These are phyloP conservation scores for Metallyticus violacea DNA, from an alignment of 2,888 invertebrate genomes.

Conservation along the genomic window DNA sequence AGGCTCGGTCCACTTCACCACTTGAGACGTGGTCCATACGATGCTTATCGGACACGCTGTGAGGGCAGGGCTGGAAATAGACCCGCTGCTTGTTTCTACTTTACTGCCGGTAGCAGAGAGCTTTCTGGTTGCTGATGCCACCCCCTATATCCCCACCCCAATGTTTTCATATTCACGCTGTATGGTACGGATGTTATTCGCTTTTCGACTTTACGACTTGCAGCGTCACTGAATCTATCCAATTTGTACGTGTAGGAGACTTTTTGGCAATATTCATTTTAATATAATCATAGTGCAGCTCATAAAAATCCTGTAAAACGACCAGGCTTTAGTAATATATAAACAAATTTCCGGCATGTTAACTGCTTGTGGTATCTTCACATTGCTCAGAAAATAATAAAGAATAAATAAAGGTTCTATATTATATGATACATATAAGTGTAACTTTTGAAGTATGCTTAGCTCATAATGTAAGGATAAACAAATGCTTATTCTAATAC, in stretches of 20 bases:
- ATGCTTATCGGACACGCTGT: conserved; percentile 5
- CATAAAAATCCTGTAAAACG: not conserved
- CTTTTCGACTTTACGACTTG: not conserved
- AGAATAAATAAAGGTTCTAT: no score
- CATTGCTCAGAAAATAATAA: no score
- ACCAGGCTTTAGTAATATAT: not conserved
- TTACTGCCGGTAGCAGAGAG: not conserved
- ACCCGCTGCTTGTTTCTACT: not conserved
- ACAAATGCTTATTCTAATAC: no score
- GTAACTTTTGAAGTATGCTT: no score
- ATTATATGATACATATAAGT: no score
- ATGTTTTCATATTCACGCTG: not conserved
- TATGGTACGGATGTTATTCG: no score
- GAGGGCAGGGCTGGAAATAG: not conserved
- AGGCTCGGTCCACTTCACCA: not conserved
- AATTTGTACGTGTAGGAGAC: not conserved
- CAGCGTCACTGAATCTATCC: not conserved
- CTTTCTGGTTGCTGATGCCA: not conserved
- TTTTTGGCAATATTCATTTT: not conserved
- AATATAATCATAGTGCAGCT: not conserved
- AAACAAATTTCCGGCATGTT: no score
- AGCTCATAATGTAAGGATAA: no score
- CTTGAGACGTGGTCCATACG: not conserved
- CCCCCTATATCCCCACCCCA: no score
- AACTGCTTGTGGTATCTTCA: no score